Evolutionary conservation across 2,113 vertebrate genomes (phyloP), one percentile per base, ranked within the genome.

Genomic region (Saccopteryx leptura): DNA sequence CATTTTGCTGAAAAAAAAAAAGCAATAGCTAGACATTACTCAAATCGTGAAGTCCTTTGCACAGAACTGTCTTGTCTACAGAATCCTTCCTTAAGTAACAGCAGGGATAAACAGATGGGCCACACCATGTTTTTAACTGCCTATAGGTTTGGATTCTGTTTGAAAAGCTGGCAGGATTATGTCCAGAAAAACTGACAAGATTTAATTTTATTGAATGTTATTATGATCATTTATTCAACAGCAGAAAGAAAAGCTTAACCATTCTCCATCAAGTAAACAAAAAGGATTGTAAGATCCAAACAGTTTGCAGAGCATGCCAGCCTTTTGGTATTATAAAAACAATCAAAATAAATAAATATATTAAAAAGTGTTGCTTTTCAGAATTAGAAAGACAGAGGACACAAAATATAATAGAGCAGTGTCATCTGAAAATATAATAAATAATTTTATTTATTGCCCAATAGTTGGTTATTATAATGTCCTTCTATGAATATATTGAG

Each of bases 81-180:
- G 56, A 94, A 63, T 83, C 24, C 84, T 90, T 89, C 50, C 28
- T 90, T 79, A 86, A 76, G 75, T 33, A 91, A 89, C 78, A 97
- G 88, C 92, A 94, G 78, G 68, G 52, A 54, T 81, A 95, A 94
- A 92, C 82, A 97, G 88, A 97, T 97, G 95, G 78, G 52, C 21
- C 61, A 83, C 75, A 72, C 58, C 39, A 87, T 86, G 89, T 74
- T 96, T 66, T 87, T 68, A 91, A 97, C 80, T 76, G 68, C 74
- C 78, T 93, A 87, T 80, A 96, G 72, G 54, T 95, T 86, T 95
- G 52, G 74, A 96, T 93, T 82, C 78, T 91, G 54, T 75, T 71
- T 76, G 48, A 94, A 94, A 91, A 93, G 68, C 78, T 92, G 26
- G 39, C 4, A 82, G 84, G 92, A 89, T 54, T 79, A 60, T 68